phyloP scores from a whole-genome alignment of 2,113 vertebrate genomes.

The Microcebus murinus region DNA sequence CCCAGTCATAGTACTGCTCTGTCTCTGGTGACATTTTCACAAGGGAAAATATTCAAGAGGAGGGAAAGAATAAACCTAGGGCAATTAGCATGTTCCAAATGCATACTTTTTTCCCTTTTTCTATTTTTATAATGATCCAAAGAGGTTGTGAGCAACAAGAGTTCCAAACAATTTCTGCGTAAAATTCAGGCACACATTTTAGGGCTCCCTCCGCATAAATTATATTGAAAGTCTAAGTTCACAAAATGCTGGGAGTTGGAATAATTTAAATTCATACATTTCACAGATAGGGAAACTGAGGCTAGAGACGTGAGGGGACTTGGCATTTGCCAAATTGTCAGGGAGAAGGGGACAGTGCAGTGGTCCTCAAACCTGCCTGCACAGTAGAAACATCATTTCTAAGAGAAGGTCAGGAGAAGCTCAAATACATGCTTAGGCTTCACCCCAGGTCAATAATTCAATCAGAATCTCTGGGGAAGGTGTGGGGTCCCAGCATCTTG shows the following conservation, averaged over 20 bases:
- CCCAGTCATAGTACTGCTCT: not conserved
- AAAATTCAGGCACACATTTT: not conserved
- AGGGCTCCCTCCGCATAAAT: not conserved
- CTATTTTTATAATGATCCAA: not conserved
- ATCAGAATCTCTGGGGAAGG: not conserved
- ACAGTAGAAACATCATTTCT: not conserved
- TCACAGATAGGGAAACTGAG: not conserved
- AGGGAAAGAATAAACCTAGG: slow-evolving; percentile 8
- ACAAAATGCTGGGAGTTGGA: not conserved
- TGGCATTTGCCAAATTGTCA: not conserved
- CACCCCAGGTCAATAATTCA: not conserved
- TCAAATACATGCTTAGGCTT: not conserved
- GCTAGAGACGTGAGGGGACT: not conserved
- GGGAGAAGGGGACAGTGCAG: not conserved
- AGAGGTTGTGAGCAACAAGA: not conserved
- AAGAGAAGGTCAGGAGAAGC: not conserved
- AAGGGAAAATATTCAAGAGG: not conserved
- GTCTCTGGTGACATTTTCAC: not conserved
- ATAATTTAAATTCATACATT: not conserved
- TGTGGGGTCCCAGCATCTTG: not conserved
- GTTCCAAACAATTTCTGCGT: not conserved
- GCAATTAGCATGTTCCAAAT: not conserved
- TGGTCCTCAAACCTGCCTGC: not conserved
- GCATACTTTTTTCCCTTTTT: not conserved
- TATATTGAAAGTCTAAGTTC: not conserved